These are phyloP conservation scores for Conistra vaccinii DNA, from an alignment of 2,888 invertebrate species.

Conservation along the genomic window DNA sequence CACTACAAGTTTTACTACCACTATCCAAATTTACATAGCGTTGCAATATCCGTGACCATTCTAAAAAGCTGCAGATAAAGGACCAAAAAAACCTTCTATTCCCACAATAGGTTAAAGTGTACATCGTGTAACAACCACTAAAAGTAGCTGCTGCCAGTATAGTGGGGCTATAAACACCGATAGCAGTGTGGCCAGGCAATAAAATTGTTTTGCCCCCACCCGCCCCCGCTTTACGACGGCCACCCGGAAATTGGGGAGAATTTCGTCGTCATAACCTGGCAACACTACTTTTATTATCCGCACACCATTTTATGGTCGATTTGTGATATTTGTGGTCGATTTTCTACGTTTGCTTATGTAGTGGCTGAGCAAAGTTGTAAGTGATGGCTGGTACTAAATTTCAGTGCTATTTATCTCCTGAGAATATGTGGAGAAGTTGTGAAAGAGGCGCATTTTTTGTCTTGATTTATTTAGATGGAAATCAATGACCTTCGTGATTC, in stretches of 20 bases:
- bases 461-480: background rate
- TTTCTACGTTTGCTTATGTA: constrained; percentile 36
- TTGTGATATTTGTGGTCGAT: constrained; percentile 64
- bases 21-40: background rate
- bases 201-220: constrained; percentile 68
- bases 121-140: constrained; percentile 57
- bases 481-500: background rate
- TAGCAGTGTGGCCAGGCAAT: constrained; percentile 66
- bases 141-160: constrained; percentile 51
- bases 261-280: constrained; percentile 64
- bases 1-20: background rate
- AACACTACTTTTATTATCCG: constrained; percentile 68
- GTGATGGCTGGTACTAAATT: constrained; percentile 17
- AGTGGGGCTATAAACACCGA: constrained; percentile 62
- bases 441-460: constrained; percentile 1
- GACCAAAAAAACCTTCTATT: constrained; percentile 25
- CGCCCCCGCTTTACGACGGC: constrained; percentile 68
- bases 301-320: constrained; percentile 62
- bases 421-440: background rate
- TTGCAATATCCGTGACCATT: background rate
- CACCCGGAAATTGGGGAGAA: constrained; percentile 70
- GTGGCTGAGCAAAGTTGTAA: constrained; percentile 10
- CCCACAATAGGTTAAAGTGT: constrained; percentile 41
- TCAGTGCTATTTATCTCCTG: background rate
- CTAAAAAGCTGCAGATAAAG: constrained; percentile 17